Evolutionary conservation across 2,113 vertebrate genomes (phyloP).

Genomic region (Columba livia): DNA sequence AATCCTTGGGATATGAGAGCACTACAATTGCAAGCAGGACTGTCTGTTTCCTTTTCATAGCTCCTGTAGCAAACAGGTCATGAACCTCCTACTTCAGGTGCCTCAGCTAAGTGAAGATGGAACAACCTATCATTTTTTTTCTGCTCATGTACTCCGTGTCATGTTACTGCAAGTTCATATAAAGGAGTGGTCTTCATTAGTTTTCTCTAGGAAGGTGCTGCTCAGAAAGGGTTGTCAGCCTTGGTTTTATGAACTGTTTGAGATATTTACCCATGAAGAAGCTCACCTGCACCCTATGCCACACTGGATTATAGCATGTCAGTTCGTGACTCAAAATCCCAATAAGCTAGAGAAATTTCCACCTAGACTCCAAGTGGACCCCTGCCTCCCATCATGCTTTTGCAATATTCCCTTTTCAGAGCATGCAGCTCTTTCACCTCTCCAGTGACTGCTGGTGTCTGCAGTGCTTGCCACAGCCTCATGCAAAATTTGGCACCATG

Average conservation of each 20-base stretch:
- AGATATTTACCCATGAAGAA: neutral
- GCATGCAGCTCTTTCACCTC: neutral
- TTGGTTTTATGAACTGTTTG: neutral
- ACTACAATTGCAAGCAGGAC: neutral
- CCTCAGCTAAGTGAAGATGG: neutral
- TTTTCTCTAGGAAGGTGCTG: neutral
- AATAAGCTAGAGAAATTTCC: neutral
- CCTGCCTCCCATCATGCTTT: neutral
- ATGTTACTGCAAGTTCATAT: neutral
- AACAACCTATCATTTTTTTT: neutral
- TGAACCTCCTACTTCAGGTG: neutral
- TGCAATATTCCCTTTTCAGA: neutral
- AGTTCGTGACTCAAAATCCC: neutral
- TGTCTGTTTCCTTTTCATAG: neutral
- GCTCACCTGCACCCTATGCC: neutral
- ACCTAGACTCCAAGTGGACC: neutral
- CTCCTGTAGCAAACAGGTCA: neutral
- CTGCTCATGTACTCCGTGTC: neutral
- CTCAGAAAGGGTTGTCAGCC: neutral
- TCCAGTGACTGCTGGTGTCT: neutral
- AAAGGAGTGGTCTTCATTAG: neutral
- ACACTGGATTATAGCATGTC: neutral
- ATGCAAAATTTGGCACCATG: fast-evolving
- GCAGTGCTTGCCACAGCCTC: neutral
- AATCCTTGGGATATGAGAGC: neutral